Evolutionary conservation across 2,888 invertebrate genomes (phyloP), one percentile per base, ranked within the genome.

Genomic region (Metopia argyrocephala): DNA sequence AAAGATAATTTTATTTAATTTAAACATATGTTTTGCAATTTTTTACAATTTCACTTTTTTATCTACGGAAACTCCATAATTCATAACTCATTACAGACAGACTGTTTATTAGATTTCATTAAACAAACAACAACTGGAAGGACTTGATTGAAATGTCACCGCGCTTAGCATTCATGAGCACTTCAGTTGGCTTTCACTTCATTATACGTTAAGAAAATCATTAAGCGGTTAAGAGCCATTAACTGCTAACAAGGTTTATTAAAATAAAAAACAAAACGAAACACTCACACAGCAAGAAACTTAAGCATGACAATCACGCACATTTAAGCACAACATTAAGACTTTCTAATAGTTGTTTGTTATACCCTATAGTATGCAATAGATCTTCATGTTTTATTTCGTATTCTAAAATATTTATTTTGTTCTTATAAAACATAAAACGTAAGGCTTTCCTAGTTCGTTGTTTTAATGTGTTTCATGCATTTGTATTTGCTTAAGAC

Each of bases 221-320:
- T 74, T 68, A 80, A 69, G 80, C 65, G 54, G 73, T 80, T 80
- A 70, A 70, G 56, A 75, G 70, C 75, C 75, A 79, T 75, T 79
- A 76, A 65, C 46, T 61, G 69, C 59, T 76, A 81, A 74, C 73
- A 76, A 65, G 61, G 59, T 62, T 66, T 66, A 48, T 62, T 48
- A 73, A 46, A 70, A 71, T 69, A 27, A 61, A 66, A 27, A 31
- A 56, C 28, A 57, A 45, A 12, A n/a, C 3, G 23, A 18, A n/a
- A 28, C 38, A 61, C 23, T n/a, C 31, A 57, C n/a, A 31, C 69
- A 64, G 15, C 9, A 62, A 50, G 18, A 57, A 57, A 64, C 68
- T 64, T 18, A 76, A 76, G 59, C 48, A 52, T 69, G 48, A 69
- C 57, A 69, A 50, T 59, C 76, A 76, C 73, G 59, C 59, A 65